These are phyloP conservation scores for Pristiophorus japonicus DNA, from an alignment of 2,113 vertebrate genomes.

Conservation along the genomic window DNA sequence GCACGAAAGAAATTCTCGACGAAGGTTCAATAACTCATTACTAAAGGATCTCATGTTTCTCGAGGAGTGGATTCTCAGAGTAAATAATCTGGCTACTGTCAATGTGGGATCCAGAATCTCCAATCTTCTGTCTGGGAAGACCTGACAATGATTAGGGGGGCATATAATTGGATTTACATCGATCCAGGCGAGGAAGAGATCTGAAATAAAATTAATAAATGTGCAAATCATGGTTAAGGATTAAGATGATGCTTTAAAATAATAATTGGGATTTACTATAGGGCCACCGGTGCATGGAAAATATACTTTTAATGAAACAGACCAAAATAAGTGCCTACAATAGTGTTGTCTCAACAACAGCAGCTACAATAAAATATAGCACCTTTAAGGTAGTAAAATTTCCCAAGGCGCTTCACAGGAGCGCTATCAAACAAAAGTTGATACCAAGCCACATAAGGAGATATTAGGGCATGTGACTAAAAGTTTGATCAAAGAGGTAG, in stretches of 20 bases:
- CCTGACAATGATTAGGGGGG: not conserved
- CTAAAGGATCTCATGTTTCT: not conserved
- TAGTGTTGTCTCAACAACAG: too few relatives aligned
- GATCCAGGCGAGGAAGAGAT: not conserved
- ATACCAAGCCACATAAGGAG: too few relatives aligned
- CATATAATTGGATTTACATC: not conserved
- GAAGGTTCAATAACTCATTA: constrained; percentile 20
- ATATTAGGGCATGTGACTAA: too few relatives aligned
- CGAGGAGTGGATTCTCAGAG: not conserved
- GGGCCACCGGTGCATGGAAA: too few relatives aligned
- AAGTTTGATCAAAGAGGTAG: too few relatives aligned
- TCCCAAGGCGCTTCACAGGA: too few relatives aligned
- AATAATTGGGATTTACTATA: not conserved
- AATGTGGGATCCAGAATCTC: not conserved
- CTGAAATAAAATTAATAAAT: constrained; percentile 6
- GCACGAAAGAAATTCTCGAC: not conserved
- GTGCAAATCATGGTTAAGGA: not conserved
- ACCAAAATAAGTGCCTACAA: too few relatives aligned
- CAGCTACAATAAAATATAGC: too few relatives aligned
- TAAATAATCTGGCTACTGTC: not conserved
- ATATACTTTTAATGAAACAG: not conserved
- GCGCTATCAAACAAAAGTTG: too few relatives aligned
- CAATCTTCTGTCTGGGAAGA: not conserved
- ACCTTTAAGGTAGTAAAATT: too few relatives aligned
- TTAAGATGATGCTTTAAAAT: not conserved